A percentile compares a stretch with the other conserved stretches of the same genome.
Conservation (phyloP, 2,888 invertebrate species). For the Elegia similella region DNA sequence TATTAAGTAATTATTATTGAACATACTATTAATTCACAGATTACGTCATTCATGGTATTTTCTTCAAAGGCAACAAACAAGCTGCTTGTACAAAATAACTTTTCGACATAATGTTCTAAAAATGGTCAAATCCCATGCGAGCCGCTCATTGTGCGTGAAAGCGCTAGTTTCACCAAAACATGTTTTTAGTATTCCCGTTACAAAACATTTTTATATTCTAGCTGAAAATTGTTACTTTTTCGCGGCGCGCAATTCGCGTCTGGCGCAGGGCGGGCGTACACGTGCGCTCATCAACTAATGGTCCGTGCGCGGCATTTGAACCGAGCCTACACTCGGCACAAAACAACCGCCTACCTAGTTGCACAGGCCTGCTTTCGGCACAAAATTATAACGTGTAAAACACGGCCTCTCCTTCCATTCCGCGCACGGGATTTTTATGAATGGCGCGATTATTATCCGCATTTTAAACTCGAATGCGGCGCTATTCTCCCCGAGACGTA, state of each 20-base stretch:
- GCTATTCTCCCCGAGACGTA: slow-evolving; percentile 77
- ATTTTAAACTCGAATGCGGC: slow-evolving; percentile 79
- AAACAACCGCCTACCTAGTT: slow-evolving; percentile 62
- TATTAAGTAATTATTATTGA: too few relatives aligned
- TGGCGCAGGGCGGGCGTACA: slow-evolving; percentile 65
- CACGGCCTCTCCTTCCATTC: slow-evolving; percentile 77
- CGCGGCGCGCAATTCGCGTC: slow-evolving; percentile 44
- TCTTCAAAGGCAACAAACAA: background rate
- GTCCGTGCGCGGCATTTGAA: slow-evolving; percentile 82
- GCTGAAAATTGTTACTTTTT: slow-evolving; percentile 76
- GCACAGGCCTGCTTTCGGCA: slow-evolving; percentile 71
- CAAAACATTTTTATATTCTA: slow-evolving; percentile 77
- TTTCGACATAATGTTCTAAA: slow-evolving; percentile 18
- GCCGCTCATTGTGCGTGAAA: slow-evolving; percentile 76
- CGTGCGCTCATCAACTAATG: slow-evolving; percentile 82
- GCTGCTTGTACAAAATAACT: background rate
- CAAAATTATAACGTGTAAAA: slow-evolving; percentile 81
- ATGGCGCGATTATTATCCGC: slow-evolving; percentile 79
- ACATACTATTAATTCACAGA: too few relatives aligned
- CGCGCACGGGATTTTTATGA: slow-evolving; percentile 78
- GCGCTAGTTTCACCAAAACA: slow-evolving; percentile 71
- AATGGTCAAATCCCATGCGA: slow-evolving; percentile 62
- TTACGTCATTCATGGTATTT: too few relatives aligned
- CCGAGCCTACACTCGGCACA: slow-evolving; percentile 76
- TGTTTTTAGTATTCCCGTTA: slow-evolving; percentile 68